Base-by-base conservation (phyloP, 2,797 vertebrate genomes). In the Acrossocheilus fasciatus region DNA sequence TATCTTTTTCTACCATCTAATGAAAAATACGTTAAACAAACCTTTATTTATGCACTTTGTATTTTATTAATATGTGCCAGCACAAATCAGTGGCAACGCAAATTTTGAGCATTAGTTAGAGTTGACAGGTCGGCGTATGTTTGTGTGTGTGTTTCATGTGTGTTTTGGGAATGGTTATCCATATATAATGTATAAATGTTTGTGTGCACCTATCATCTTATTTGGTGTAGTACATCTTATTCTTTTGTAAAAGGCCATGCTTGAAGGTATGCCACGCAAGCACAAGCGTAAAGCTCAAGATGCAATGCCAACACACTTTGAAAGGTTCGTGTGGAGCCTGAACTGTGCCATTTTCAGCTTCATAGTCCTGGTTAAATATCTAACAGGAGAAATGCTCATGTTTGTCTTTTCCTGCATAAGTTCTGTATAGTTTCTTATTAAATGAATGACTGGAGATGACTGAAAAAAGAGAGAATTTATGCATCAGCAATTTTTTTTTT, bases 181-280 rank as follows among this genome's bases (percentile, higher is more conserved):
- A 78, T 57, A 62, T 47, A n/a, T 43, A 76, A 77, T 52, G 10
- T 43, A 54, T 30, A 57, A 15, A 78, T 85, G 30, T 80, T 30
- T 70, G 64, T 45, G 41, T 80, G 11, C 14, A n/a, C 23, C 30
- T 64, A 64, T 62, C 34, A 80, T 64, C 41, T 17, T 50, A 73
- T 73, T 45, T 6, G 2, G 18, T 62, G 23, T 50, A 64, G 39
- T 23, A 52, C 54, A 14, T 81, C 6, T 45, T 64, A 54, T 74
- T 73, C 4, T 26, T 86, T 75, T 68, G 52, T 66, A n/a, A 86
- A 81, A 86, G 54, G 84, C 41, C 66, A 72, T 45, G 50, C 84
- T 47, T 76, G 72, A 64, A 77, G 62, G 34, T 70, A 59, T 72
- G 83, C 83, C 75, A 74, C 3, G 85, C 70, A 43, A 34, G 23